Evolutionary conservation across 2,113 vertebrate species (phyloP), one percentile per base, ranked within the genome.

Genomic region (Fulica atra): DNA sequence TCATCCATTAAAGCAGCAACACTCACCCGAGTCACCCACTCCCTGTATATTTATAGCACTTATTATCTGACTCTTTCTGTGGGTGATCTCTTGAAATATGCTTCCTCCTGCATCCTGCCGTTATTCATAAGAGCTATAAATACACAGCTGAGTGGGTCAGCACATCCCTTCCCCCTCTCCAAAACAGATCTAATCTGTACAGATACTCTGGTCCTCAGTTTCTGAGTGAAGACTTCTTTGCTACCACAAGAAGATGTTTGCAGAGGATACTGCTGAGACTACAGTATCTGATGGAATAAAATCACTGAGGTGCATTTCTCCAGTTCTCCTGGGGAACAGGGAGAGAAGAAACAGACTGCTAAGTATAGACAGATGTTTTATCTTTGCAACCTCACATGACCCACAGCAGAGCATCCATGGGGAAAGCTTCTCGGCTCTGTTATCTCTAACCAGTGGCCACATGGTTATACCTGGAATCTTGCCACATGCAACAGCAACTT

Each of bases 101-200:
- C 35, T 78, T 77, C 40, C 57, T 57, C 44, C 26, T 81, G 36
- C 83, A 96, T 93, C 82, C 93, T 94, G 82, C 78, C 20, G 78
- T 88, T 92, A 90, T 92, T 94, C 76, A 71, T 84, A 64, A 78
- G n/a, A 80, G 36, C 73, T 94, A 88, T 86, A 96, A 96, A 92
- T 95, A 88, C 54, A 26, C 46, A 73, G n/a, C 25, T 56, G 63
- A 86, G 84, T 70, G 79, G 54, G 81, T 48, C 9, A 13, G 61
- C 46, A 72, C 16, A 63, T 40, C 44, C 57, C 36, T 88, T 77
- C 68, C 13, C 23, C 24, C 48, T 53, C 40, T 72, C 35, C 71
- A 38, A 90, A 96, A 79, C 26, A 88, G 46, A 80, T 56, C 12
- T 83, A 66, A 66, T 56, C 74, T 68, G 68, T 40, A 31, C 48